Percentiles rank a stretch among this genome's conserved stretches.
phyloP scores from a whole-genome alignment of 2,888 invertebrate genomes.

The Microctonus brassicae region DNA sequence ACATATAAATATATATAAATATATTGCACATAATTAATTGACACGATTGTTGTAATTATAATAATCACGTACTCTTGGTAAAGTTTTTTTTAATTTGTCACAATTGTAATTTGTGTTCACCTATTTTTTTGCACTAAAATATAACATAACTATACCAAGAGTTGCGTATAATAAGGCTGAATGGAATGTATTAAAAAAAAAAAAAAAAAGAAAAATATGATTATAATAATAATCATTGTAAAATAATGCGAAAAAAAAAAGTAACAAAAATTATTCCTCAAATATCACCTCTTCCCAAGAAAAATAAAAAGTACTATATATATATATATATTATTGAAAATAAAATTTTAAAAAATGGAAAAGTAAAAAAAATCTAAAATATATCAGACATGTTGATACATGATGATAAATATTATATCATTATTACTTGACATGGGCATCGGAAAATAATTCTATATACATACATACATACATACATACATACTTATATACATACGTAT shows the following conservation, averaged over 20 bases:
- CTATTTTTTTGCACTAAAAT: not conserved
- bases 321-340: slow-evolving; percentile 36
- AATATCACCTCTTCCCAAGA: not conserved
- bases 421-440: slow-evolving; percentile 53
- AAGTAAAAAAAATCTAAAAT: slow-evolving; percentile 49
- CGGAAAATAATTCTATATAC: slow-evolving; percentile 51
- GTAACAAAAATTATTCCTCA: not conserved
- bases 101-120: not conserved
- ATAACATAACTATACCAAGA: not conserved
- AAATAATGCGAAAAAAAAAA: not conserved
- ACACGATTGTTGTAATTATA: not conserved
- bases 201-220: slow-evolving; percentile 27
- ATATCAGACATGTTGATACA: slow-evolving; percentile 51
- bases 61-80: not conserved
- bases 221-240: slow-evolving; percentile 9
- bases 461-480: slow-evolving; percentile 45
- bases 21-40: not conserved
- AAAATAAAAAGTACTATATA: slow-evolving; percentile 29
- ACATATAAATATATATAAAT: too few species aligned
- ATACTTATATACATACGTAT: slow-evolving; percentile 57
- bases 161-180: slow-evolving; percentile 40
- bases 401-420: slow-evolving; percentile 57
- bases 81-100: not conserved
- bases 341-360: slow-evolving; percentile 54
- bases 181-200: slow-evolving; percentile 34